Base-by-base conservation (phyloP, 1,140 invertebrate species). In the Leptinotarsa lineolata region DNA sequence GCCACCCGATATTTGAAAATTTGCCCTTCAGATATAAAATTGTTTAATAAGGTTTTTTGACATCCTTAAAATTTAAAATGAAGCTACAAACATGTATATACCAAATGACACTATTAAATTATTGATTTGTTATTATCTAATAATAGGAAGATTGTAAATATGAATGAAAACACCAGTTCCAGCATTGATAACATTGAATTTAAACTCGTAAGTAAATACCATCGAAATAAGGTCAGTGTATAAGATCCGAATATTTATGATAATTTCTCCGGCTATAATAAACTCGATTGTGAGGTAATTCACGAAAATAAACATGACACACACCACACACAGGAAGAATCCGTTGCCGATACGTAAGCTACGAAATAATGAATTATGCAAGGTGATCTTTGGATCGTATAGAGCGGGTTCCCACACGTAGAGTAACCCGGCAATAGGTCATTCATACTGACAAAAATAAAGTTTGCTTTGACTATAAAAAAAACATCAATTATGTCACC, bases 221-320 rank as follows among this genome's bases (percentile, higher is more conserved):
- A 63, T 30, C n/a, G 69, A 59, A 71, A 71, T 71, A 71, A 63
- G 69, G 69, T 71, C 54, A 71, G 58, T 63, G 61, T 63, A 63
- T n/a, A 63, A 22, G 24, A 63, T 18, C 16, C 20, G 20, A 21
- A 30, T 63, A 18, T 15, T 63, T 39, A 39, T 39, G 30, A 30
- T 30, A n/a, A 21, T 63, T 68, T 46, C 66, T 46, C 16, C 66
- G 1, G 16, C 48, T 68, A 68, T 68, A 61, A 63, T 45, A 71
- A 71, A 71, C 59, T 63, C 18, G 48, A 71, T 30, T 45, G 18
- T 71, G 69, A 71, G 69, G 69, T 71, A 71, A 71, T 71, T 22
- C n/a, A 71, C 69, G 21, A 63, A 71, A 71, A 71, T 71, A 71
- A 71, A 63, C 39, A 44, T 71, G 69, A 71, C 44, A 71, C 69